A percentile compares a stretch with the other conserved stretches of the same genome.
phyloP scores from a whole-genome alignment of 2,888 invertebrate species.

The Brachyptera risi region DNA sequence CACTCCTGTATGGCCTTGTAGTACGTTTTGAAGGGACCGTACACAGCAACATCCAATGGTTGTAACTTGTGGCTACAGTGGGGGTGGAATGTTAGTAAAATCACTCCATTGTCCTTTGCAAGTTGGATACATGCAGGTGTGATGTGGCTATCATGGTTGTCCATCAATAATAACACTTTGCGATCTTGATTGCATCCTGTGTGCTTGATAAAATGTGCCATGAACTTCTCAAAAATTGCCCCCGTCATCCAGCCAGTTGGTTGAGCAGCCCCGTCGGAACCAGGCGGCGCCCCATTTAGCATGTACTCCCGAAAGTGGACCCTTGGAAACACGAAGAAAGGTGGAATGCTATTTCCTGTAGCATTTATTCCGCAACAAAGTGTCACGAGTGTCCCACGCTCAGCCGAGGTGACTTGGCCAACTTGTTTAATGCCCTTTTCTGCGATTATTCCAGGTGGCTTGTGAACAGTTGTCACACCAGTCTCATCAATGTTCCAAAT shows the following conservation, averaged over 20 bases:
- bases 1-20: slow-evolving; percentile 34
- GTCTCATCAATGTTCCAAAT: no score
- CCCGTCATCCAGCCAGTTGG: slow-evolving; percentile 35
- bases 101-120: slow-evolving; percentile 37
- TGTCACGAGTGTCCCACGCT: slow-evolving; percentile 37
- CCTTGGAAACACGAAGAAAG: slow-evolving; percentile 37
- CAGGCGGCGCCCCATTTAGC: slow-evolving; percentile 33
- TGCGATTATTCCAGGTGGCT: no score
- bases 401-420: slow-evolving; percentile 35
- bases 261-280: slow-evolving; percentile 31
- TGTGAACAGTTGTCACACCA: no score
- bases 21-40: slow-evolving; percentile 37
- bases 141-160: slow-evolving; percentile 36
- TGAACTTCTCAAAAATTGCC: slow-evolving; percentile 32
- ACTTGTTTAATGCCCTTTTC: no score
- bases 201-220: slow-evolving; percentile 34
- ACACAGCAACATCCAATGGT: slow-evolving; percentile 36
- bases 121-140: slow-evolving; percentile 29
- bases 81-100: slow-evolving; percentile 38
- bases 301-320: slow-evolving; percentile 30
- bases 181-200: slow-evolving; percentile 31
- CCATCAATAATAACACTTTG: slow-evolving; percentile 33
- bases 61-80: slow-evolving; percentile 38
- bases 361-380: slow-evolving; percentile 36
- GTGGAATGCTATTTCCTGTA: slow-evolving; percentile 36